phyloP scores from a whole-genome alignment of 2,797 vertebrate genomes.

The Ctenopoma multispine region DNA sequence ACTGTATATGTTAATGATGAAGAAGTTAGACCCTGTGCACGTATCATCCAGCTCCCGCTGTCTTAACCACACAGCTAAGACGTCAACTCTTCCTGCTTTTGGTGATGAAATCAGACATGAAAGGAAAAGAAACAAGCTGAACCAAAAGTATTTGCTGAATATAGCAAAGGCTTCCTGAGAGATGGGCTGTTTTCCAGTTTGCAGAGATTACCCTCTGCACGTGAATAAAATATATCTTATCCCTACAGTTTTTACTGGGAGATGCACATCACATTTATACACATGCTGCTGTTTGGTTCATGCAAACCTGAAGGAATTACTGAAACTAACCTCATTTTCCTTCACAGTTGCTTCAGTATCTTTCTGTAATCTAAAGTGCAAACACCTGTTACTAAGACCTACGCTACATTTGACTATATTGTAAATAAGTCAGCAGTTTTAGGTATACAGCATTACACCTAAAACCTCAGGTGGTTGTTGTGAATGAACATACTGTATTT shows the following conservation, averaged over 20 bases:
- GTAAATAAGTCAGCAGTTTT: background rate
- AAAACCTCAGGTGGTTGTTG: background rate
- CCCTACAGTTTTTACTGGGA: background rate
- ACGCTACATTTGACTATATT: background rate
- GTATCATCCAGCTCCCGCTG: constrained; percentile 19
- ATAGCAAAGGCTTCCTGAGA: background rate
- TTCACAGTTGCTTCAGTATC: background rate
- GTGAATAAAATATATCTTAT: constrained; percentile 8
- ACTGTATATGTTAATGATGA: constrained; percentile 28
- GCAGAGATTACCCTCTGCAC: constrained; percentile 10
- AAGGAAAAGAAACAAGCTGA: constrained; percentile 27
- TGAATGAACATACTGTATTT: constrained; percentile 39
- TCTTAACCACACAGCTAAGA: constrained; percentile 22
- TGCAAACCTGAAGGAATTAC: background rate
- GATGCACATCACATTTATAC: background rate
- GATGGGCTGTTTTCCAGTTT: background rate
- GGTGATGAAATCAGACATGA: constrained; percentile 33
- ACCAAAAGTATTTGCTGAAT: background rate
- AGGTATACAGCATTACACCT: background rate
- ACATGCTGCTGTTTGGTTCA: constrained; percentile 1
- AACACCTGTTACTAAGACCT: background rate
- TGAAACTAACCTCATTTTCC: background rate
- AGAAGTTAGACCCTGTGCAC: constrained; percentile 13
- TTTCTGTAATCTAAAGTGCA: background rate
- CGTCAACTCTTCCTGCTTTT: constrained; percentile 10